Evolutionary conservation across 2,888 invertebrate species (phyloP), one percentile per base, ranked within the genome.

Genomic region (Neoitamus cyanurus): DNA sequence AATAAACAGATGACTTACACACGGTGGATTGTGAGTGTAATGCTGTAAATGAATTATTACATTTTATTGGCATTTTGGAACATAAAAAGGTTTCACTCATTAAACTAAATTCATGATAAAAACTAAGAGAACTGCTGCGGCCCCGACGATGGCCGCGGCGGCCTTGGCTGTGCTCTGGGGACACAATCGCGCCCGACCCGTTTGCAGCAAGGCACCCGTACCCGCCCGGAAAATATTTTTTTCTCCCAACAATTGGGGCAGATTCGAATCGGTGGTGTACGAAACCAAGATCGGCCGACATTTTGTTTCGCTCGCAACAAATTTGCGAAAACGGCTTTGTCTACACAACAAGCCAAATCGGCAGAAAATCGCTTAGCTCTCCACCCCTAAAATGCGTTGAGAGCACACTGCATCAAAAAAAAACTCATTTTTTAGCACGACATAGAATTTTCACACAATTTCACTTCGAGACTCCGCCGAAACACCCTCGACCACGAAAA

Each of bases 21-120:
- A 30, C 58, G 80, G 31, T 58, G 80, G 15, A 80, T 34, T 68
- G 68, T 80, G 80, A 58, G 30, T 58, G 80, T 58, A 48, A 80
- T 80, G 48, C 80, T 80, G 80, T 4, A 80, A 80, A 80, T 80
- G 80, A 80, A 80, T 80, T 58, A 20, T 58, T 80, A 80, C 58
- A 80, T 80, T 80, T 80, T 80, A 80, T 80, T 80, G 80, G 68
- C 80, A 80, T 80, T 80, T 80, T 80, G 31, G 31, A 80, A 80
- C 80, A 80, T 13, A 80, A 80, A 80, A 34, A 11, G 25, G 34
- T 15, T 34, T 48, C 80, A 80, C 80, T 20, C 80, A 80, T 80
- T 48, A 73, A 73, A 34, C 34, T 73, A 70, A 30, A 3, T 70
- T 70, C 6, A 4, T 70, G 6, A 73, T 9, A 36, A 73, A 73